Base-by-base conservation (phyloP, 2,797 vertebrate species). In the Phyllotis vaccarum region DNA sequence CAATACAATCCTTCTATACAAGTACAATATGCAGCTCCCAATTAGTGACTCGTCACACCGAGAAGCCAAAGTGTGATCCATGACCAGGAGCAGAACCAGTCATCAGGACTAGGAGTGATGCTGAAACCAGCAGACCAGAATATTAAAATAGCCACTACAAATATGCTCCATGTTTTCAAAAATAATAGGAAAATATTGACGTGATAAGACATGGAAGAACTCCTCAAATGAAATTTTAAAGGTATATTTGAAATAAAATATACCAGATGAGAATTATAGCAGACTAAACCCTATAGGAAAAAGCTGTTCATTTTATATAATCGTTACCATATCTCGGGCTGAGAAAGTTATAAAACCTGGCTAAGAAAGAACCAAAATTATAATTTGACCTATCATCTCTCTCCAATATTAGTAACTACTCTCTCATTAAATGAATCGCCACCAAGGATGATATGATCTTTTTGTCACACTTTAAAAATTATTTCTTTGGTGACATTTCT, bases 181-280 rank as follows among this genome's bases (percentile, higher is more conserved):
- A 37, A 78, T 40, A 0, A 52, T 68, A 80, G 58, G 29, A 27
- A 90, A 93, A 19, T 87, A 62, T 16, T 43, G 17, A 82, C n/a
- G 74, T 31, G 27, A 43, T 27, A 79, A 34, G 13, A 82, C 78
- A 31, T 74, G 14, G 29, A 82, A 74, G 49, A 91, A 19, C 76
- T 58, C 76, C 70, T 40, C 72, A 56, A 82, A 13, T 78, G 22
- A 21, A 86, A 78, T 56, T 40, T 93, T 62, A 83, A 81, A 92
- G 90, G 76, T 68, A 86, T 12, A 86, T 66, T 60, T 90, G 70
- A 92, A 87, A 83, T 93, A 89, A 94, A 94, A 74, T 70, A 75
- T 14, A 34, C 58, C 64, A 12, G 22, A 43, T 93, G 54, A 22
- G 7, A 94, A 83, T 90, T 72, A 90, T 12, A 58, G 37, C 19